phyloP scores from a whole-genome alignment of 2,888 invertebrate genomes.

The Dicranocentrus wangi region DNA sequence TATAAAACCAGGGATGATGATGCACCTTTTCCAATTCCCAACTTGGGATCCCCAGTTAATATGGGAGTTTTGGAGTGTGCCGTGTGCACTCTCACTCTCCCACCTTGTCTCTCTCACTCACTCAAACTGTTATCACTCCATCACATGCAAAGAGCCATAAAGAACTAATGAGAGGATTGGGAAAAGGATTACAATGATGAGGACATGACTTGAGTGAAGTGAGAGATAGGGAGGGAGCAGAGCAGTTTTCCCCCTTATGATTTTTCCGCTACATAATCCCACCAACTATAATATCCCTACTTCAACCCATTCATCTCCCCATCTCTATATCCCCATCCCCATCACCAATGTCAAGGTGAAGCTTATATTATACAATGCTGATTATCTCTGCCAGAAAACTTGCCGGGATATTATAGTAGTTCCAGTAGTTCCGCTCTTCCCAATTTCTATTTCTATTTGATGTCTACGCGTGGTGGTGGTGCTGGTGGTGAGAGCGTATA shows the following conservation, averaged over 20 bases:
- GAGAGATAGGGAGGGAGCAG: not conserved
- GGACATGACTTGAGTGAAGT: slow-evolving; percentile 10
- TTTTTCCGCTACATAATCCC: not conserved
- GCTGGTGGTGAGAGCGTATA: too few relatives aligned
- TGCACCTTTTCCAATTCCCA: too few relatives aligned
- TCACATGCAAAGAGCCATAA: slow-evolving; percentile 57
- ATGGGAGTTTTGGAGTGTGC: not conserved
- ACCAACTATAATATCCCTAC: slow-evolving; percentile 8
- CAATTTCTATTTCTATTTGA: slow-evolving; percentile 8
- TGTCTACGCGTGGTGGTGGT: too few relatives aligned
- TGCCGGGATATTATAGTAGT: too few relatives aligned
- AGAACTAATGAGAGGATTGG: slow-evolving; percentile 63
- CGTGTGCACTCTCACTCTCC: slow-evolving; percentile 21
- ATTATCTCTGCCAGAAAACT: slow-evolving; percentile 51
- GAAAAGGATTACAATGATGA: slow-evolving; percentile 52
- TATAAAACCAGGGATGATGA: too few relatives aligned
- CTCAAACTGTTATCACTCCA: slow-evolving; percentile 57
- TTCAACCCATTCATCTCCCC: too few relatives aligned
- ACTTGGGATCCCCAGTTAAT: too few relatives aligned
- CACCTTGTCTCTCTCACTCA: slow-evolving; percentile 50
- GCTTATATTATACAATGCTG: slow-evolving; percentile 23
- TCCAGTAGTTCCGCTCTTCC: not conserved
- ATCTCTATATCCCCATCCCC: too few relatives aligned
- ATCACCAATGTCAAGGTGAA: slow-evolving; percentile 55
- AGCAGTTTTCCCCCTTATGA: too few relatives aligned